Conservation (phyloP, 2,113 vertebrate genomes). For the Myotis yumanensis region DNA sequence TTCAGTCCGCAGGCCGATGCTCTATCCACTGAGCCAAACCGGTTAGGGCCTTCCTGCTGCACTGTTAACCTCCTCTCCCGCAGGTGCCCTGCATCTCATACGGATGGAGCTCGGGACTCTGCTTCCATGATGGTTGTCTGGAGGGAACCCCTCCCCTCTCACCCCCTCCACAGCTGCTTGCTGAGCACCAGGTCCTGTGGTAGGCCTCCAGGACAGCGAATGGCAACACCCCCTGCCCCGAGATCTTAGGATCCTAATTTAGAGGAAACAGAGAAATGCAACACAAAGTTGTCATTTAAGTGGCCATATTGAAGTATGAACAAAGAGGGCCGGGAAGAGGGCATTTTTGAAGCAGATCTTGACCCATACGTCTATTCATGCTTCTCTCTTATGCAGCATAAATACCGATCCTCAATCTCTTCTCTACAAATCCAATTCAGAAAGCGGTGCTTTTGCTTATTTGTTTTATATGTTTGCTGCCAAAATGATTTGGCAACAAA, state of each 20-base stretch:
- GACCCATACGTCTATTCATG: no score
- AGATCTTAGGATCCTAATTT: not conserved
- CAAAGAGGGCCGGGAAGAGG: not conserved
- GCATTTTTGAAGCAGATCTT: not conserved
- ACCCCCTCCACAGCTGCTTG: not conserved
- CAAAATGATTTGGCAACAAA: slow-evolving; percentile 49
- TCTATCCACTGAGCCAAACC: no score
- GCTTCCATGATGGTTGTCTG: rapidly evolving
- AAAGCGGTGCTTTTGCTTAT: slow-evolving; percentile 34
- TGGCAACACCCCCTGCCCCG: not conserved
- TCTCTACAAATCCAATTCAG: not conserved
- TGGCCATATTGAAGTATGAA: not conserved
- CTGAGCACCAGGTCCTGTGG: not conserved
- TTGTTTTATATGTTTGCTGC: slow-evolving; percentile 30
- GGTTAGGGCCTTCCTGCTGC: not conserved
- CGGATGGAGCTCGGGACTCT: rapidly evolving
- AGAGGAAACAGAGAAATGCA: not conserved
- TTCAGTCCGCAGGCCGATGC: no score
- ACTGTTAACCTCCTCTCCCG: not conserved
- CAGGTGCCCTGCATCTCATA: rapidly evolving
- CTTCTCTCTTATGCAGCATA: not conserved
- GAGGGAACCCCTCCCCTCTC: rapidly evolving
- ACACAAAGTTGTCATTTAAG: not conserved
- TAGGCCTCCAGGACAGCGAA: not conserved
- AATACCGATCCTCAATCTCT: not conserved